Evolutionary conservation across 2,888 invertebrate genomes (phyloP).

Genomic region (Synergus gifuensis): DNA sequence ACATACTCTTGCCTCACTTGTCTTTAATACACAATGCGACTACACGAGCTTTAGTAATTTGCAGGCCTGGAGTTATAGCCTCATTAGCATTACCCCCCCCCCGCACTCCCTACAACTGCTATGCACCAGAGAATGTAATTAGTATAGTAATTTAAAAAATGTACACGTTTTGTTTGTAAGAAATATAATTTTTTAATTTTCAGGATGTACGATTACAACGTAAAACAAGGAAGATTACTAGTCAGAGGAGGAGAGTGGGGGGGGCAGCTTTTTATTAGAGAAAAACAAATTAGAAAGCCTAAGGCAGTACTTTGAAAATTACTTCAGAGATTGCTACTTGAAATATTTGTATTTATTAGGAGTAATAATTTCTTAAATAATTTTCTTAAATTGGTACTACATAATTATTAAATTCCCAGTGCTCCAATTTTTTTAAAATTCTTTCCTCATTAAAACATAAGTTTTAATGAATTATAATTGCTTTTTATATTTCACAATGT

Average conservation of each 20-base stretch:
- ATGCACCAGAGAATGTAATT: constrained; percentile 28
- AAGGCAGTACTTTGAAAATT: neutral
- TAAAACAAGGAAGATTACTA: neutral
- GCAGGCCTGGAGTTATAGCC: constrained; percentile 7
- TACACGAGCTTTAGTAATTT: constrained; percentile 7
- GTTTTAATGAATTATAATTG: no score
- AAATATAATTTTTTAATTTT: constrained; percentile 12
- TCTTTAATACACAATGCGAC: constrained; percentile 1
- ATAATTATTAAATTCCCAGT: neutral
- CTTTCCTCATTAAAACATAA: no score
- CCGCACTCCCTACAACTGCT: neutral
- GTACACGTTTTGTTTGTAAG: constrained; percentile 27
- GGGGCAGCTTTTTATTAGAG: neutral
- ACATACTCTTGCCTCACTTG: no score
- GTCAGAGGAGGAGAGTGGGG: no score
- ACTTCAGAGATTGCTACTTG: no score
- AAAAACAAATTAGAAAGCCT: neutral
- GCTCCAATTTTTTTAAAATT: neutral
- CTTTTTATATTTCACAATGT: no score
- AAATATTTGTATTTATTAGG: no score
- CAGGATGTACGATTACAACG: constrained; percentile 9
- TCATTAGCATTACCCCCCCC: neutral
- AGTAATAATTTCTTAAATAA: no score
- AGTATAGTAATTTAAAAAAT: constrained; percentile 37
- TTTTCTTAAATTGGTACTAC: no score